phyloP scores from a whole-genome alignment of 2,888 invertebrate species.

The Drosophila ustulata region DNA sequence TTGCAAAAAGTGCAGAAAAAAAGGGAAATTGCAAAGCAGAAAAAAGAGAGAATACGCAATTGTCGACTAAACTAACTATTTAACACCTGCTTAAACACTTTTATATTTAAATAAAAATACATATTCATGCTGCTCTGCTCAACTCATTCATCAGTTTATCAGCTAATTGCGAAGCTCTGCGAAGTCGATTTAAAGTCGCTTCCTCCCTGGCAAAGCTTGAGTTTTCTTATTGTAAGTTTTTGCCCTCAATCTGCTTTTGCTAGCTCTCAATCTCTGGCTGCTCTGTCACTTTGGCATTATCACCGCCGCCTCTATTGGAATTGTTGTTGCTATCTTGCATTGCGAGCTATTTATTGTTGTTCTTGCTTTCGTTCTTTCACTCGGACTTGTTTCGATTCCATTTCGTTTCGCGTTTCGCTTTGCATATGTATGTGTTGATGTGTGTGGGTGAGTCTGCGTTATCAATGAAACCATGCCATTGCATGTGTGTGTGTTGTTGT shows the following conservation, averaged over 20 bases:
- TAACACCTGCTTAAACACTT: constrained; percentile 17
- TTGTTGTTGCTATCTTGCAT: constrained; percentile 31
- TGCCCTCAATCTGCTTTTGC: constrained; percentile 40
- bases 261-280: background rate
- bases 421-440: constrained; percentile 20
- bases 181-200: constrained; percentile 5
- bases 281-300: constrained; percentile 49
- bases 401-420: constrained; percentile 32
- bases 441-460: constrained; percentile 58
- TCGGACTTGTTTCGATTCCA: constrained; percentile 71
- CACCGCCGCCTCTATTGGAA: constrained; percentile 19
- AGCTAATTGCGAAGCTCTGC: constrained; percentile 42
- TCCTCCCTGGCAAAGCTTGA: constrained; percentile 2
- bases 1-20: constrained; percentile 32
- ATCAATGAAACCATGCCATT: constrained; percentile 65
- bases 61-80: constrained; percentile 16
- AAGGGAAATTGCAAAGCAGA: constrained; percentile 25
- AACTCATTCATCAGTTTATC: constrained; percentile 36
- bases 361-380: constrained; percentile 55
- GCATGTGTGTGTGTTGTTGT: constrained; percentile 12
- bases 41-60: constrained; percentile 1
- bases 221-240: constrained; percentile 37
- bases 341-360: constrained; percentile 34
- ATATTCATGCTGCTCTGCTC: background rate
- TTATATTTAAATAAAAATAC: background rate